These are phyloP conservation scores for Scortum barcoo DNA, from an alignment of 2,113 vertebrate species.

Conservation along the genomic window DNA sequence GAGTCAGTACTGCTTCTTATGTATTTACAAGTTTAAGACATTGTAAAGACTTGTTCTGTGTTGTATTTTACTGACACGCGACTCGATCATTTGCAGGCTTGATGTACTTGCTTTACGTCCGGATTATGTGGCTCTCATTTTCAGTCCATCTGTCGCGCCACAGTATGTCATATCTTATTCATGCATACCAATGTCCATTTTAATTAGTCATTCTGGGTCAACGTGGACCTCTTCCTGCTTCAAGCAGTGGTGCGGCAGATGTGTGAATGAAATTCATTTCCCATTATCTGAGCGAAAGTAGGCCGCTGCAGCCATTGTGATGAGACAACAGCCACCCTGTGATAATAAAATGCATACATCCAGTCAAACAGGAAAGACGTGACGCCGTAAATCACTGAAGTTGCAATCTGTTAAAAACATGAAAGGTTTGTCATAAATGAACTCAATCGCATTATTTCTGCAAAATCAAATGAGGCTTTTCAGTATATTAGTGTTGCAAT, in stretches of 20 bases:
- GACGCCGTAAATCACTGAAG: slow-evolving; percentile 50
- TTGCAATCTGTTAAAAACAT: slow-evolving; percentile 49
- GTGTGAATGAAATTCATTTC: slow-evolving; percentile 63
- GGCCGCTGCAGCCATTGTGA: slow-evolving; percentile 64
- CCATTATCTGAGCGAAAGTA: slow-evolving; percentile 77
- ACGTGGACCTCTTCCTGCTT: slow-evolving; percentile 57
- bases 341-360: slow-evolving; percentile 60
- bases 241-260: slow-evolving; percentile 62
- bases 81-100: slow-evolving; percentile 16
- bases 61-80: slow-evolving; percentile 24
- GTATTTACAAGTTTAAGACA: neutral
- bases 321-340: slow-evolving; percentile 61
- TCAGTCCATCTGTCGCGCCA: slow-evolving; percentile 66
- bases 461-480: slow-evolving; percentile 56
- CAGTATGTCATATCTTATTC: slow-evolving; percentile 70
- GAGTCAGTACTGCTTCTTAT: neutral
- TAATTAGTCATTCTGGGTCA: slow-evolving; percentile 79
- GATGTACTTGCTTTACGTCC: slow-evolving; percentile 33
- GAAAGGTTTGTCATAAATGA: slow-evolving; percentile 62
- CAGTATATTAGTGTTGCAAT: slow-evolving; percentile 44
- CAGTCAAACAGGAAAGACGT: slow-evolving; percentile 38
- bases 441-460: slow-evolving; percentile 61
- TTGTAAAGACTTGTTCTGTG: neutral
- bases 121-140: slow-evolving; percentile 51
- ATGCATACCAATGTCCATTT: slow-evolving; percentile 77